Evolutionary conservation across 2,113 vertebrate species (phyloP).

Genomic region (Callipepla squamata): DNA sequence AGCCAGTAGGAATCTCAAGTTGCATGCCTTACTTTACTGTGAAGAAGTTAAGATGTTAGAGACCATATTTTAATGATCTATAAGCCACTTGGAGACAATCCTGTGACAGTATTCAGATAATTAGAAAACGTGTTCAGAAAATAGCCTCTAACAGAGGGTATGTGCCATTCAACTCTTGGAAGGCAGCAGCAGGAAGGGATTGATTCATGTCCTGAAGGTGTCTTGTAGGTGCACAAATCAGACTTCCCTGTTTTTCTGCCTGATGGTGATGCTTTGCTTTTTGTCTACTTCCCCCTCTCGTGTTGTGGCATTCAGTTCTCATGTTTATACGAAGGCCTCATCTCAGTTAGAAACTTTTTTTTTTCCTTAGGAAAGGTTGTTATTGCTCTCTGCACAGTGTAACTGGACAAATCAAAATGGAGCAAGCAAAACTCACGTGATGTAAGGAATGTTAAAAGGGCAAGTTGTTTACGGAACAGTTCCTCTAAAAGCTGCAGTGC

Average conservation of each 20-base stretch:
- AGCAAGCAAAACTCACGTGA: not conserved
- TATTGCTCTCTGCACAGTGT: not conserved
- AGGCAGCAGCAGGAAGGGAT: not conserved
- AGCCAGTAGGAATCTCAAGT: not conserved
- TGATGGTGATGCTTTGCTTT: not conserved
- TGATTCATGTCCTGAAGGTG: not conserved
- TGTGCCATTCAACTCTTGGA: rapidly evolving
- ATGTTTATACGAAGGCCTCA: not conserved
- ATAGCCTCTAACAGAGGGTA: not conserved
- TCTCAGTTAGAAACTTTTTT: not conserved
- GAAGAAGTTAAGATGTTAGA: not conserved
- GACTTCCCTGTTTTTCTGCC: not conserved
- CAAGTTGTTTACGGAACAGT: not conserved
- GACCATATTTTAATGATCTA: not conserved
- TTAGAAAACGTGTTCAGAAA: not conserved
- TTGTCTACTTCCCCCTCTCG: not conserved
- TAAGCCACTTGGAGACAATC: not conserved
- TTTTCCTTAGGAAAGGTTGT: not conserved
- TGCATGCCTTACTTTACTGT: not conserved
- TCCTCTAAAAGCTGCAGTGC: not conserved
- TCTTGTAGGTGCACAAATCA: not conserved
- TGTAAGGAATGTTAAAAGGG: not conserved
- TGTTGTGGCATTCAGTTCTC: not conserved
- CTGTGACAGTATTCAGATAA: not conserved
- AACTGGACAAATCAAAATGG: not conserved